These are phyloP conservation scores for Acipenser transmontanus DNA, from an alignment of 2,797 vertebrate genomes.

Conservation along the genomic window DNA sequence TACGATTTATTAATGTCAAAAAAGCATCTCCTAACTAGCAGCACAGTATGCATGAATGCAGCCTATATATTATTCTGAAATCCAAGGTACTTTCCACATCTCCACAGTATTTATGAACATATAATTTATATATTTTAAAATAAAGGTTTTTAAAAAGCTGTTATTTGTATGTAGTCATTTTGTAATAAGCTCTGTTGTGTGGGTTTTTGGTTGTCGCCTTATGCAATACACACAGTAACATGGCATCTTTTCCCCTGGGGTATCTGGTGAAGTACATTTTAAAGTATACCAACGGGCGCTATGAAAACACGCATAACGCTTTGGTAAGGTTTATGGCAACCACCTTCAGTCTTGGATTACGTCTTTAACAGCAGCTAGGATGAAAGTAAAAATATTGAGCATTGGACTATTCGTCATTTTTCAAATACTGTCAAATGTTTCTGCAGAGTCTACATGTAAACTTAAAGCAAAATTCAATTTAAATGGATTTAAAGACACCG, in stretches of 20 bases:
- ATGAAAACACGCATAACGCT: constrained; percentile 22
- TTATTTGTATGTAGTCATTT: too few species aligned
- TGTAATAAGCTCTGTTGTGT: too few species aligned
- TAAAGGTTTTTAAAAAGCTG: too few species aligned
- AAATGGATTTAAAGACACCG: constrained; percentile 64
- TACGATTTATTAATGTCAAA: too few species aligned
- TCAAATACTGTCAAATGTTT: constrained; percentile 18
- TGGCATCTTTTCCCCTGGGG: constrained; percentile 41
- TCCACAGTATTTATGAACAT: too few species aligned
- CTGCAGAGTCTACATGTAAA: constrained; percentile 53
- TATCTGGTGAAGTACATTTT: constrained; percentile 37
- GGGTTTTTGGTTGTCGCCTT: constrained; percentile 12
- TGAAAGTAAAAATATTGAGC: constrained; percentile 31
- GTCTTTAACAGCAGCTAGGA: constrained; percentile 28
- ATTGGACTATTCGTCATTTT: constrained; percentile 45
- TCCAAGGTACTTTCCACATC: too few species aligned
- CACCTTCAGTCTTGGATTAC: constrained; percentile 32
- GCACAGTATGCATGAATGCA: too few species aligned
- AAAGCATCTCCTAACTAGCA: too few species aligned
- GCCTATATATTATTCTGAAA: too few species aligned
- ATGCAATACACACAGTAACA: constrained; percentile 15
- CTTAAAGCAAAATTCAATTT: constrained; percentile 80
- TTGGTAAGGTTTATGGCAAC: constrained; percentile 17
- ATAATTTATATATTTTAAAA: too few species aligned
- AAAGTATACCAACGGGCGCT: constrained; percentile 23